phyloP scores from a whole-genome alignment of 2,113 vertebrate genomes.

The Cinclus cinclus region DNA sequence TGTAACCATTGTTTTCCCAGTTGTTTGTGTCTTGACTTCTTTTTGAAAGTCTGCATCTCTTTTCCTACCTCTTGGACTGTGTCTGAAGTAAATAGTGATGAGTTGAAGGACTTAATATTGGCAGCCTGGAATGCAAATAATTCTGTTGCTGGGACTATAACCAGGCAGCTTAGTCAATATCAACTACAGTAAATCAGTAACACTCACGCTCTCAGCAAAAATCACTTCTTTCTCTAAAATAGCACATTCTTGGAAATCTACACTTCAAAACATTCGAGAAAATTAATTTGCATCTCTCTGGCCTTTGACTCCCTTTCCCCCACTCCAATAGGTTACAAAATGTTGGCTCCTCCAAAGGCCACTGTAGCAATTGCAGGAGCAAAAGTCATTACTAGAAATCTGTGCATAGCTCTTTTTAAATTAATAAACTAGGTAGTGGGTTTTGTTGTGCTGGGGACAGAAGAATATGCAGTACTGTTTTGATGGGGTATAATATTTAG shows the following conservation, averaged over 20 bases:
- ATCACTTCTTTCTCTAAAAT: slow-evolving; percentile 25
- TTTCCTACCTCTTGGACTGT: slow-evolving; percentile 2
- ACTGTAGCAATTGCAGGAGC: background rate
- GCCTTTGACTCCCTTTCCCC: background rate
- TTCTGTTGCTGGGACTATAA: slow-evolving; percentile 27
- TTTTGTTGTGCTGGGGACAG: background rate
- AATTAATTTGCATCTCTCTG: background rate
- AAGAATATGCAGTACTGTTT: background rate
- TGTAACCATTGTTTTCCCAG: background rate
- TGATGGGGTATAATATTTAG: background rate
- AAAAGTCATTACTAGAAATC: background rate
- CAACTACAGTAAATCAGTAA: slow-evolving; percentile 37
- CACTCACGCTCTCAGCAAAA: slow-evolving; percentile 11
- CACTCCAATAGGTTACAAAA: background rate
- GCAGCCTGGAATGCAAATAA: slow-evolving; percentile 20
- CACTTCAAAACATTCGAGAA: background rate
- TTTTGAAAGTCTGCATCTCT: background rate
- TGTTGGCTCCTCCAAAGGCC: background rate
- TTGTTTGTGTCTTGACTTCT: background rate
- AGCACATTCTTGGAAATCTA: slow-evolving; percentile 11
- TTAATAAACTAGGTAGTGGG: background rate
- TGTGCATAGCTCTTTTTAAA: background rate
- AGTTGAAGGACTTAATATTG: slow-evolving; percentile 24
- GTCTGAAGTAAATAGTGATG: slow-evolving; percentile 12
- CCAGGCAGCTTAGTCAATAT: slow-evolving; percentile 32